phyloP scores from a whole-genome alignment of 2,888 invertebrate genomes.

The Melipona bicolor region DNA sequence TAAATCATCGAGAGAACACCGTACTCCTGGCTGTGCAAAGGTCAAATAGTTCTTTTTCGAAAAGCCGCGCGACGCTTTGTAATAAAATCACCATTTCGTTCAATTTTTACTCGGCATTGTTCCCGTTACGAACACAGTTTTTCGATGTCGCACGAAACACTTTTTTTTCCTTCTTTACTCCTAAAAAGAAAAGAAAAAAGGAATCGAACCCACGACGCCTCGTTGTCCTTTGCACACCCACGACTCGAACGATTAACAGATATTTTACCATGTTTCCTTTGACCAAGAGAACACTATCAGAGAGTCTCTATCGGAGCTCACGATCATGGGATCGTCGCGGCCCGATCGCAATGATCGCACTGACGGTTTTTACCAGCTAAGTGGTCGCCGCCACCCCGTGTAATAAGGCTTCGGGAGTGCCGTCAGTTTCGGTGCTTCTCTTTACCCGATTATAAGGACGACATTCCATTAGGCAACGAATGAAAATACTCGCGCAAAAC shows the following conservation, averaged over 20 bases:
- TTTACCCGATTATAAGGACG: constrained; percentile 82
- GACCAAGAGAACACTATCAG: constrained; percentile 14
- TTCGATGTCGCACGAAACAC: background rate
- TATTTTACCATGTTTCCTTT: constrained; percentile 47
- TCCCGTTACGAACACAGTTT: background rate
- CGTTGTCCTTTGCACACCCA: constrained; percentile 49
- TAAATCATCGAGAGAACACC: background rate
- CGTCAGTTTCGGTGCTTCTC: constrained; percentile 83
- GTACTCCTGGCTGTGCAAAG: constrained; percentile 43
- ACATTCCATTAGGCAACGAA: constrained; percentile 79
- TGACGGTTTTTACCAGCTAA: constrained; percentile 41
- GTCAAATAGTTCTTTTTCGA: background rate
- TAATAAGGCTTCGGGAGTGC: constrained; percentile 80
- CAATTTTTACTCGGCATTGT: background rate
- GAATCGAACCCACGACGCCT: background rate
- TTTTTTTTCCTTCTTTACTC: no score
- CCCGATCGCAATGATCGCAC: constrained; percentile 58
- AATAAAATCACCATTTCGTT: background rate
- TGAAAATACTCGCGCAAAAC: constrained; percentile 72
- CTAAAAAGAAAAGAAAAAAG: no score
- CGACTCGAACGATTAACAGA: constrained; percentile 2
- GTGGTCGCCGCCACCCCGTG: constrained; percentile 47
- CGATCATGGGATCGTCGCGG: constrained; percentile 49
- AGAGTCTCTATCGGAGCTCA: constrained; percentile 13
- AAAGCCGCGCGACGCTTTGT: background rate